phyloP scores from a whole-genome alignment of 2,113 vertebrate genomes.

The Todiramphus chloris region DNA sequence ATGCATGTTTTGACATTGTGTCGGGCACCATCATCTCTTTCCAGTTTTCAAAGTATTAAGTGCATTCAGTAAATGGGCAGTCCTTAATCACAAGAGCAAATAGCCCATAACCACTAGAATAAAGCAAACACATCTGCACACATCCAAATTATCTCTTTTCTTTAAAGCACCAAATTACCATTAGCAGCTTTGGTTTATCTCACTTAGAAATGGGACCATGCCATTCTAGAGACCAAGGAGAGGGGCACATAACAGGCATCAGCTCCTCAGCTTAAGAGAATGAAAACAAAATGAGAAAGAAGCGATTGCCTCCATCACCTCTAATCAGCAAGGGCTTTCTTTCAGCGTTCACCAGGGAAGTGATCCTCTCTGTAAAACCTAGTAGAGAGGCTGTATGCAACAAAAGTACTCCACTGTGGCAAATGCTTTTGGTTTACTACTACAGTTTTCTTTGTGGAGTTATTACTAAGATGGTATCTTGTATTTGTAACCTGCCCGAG shows the following conservation, averaged over 20 bases:
- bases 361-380: neutral
- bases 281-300: slow-evolving; percentile 5
- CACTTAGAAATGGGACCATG: neutral
- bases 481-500: neutral
- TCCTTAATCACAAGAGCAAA: slow-evolving; percentile 21
- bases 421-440: neutral
- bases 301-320: neutral
- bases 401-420: neutral
- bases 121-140: slow-evolving; percentile 17
- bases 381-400: neutral
- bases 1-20: slow-evolving; percentile 47
- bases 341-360: neutral
- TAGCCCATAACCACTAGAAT: slow-evolving; percentile 25
- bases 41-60: slow-evolving; percentile 61
- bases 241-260: neutral
- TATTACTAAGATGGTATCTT: neutral
- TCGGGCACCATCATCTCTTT: slow-evolving; percentile 36
- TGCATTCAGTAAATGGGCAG: slow-evolving; percentile 34
- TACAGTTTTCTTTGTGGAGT: neutral
- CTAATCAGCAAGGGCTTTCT: slow-evolving; percentile 19
- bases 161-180: slow-evolving; percentile 43
- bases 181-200: neutral
- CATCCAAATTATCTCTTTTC: slow-evolving; percentile 15
- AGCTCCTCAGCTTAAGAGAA: slow-evolving; percentile 1
- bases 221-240: neutral